Evolutionary conservation across 2,113 vertebrate species (phyloP).

Genomic region (Ardeotis arabs): DNA sequence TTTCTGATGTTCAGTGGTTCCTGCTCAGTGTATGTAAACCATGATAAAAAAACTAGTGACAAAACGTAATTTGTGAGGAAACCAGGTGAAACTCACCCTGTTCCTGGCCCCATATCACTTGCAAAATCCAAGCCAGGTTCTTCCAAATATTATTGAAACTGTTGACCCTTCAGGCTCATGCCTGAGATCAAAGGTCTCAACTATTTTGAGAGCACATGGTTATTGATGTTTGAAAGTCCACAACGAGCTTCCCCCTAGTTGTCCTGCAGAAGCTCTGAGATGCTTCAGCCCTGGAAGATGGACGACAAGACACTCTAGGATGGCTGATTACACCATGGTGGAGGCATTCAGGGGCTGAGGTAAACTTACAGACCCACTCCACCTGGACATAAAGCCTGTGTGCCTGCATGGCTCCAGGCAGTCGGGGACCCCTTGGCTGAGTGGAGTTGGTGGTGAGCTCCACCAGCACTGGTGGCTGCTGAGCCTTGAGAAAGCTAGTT

Average conservation of each 20-base stretch:
- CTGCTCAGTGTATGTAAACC: neutral
- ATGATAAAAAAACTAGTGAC: neutral
- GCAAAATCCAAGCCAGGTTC: neutral
- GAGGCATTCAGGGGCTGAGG: neutral
- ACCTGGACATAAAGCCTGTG: accelerated
- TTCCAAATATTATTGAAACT: neutral
- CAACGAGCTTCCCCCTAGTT: accelerated
- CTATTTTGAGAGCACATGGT: neutral
- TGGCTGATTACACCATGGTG: too few species aligned
- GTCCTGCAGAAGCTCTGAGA: neutral
- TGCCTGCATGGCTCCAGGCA: too few species aligned
- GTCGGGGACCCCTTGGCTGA: accelerated
- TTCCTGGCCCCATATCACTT: neutral
- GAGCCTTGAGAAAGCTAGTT: neutral
- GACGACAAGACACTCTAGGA: neutral
- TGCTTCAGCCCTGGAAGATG: neutral
- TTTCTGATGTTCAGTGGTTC: neutral
- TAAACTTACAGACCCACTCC: neutral
- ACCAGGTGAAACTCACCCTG: neutral
- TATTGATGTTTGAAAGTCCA: neutral
- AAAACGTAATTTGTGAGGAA: neutral
- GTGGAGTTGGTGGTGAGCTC: accelerated
- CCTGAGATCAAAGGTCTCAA: neutral
- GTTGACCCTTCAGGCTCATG: neutral
- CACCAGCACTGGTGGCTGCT: neutral